These are phyloP conservation scores for Regulus satrapa DNA, from an alignment of 2,113 vertebrate genomes.

Conservation along the genomic window DNA sequence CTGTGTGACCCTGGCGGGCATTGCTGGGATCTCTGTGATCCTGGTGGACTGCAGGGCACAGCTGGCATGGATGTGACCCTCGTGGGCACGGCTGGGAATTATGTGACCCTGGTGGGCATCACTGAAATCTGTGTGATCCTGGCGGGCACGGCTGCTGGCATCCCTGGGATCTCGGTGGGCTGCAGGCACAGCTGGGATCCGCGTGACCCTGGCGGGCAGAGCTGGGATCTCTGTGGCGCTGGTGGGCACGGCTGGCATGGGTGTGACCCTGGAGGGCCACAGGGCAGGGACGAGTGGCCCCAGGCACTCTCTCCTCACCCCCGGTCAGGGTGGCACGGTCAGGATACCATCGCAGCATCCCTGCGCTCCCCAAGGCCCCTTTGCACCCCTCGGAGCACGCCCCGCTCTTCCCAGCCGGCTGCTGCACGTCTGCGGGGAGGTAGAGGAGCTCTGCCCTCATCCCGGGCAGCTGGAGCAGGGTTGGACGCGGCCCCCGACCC, in stretches of 20 bases:
- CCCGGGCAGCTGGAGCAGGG: not conserved
- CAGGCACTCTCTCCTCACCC: not conserved
- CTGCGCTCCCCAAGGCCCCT: fast-evolving
- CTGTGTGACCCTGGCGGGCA: too few relatives aligned
- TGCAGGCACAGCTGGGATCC: too few relatives aligned
- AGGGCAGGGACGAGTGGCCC: fast-evolving
- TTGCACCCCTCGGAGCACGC: fast-evolving
- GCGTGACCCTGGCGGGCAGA: too few relatives aligned
- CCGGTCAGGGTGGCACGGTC: fast-evolving
- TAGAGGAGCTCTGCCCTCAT: not conserved
- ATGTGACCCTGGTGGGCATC: not conserved
- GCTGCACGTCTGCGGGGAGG: fast-evolving
- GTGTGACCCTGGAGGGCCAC: too few relatives aligned
- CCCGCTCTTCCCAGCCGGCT: not conserved
- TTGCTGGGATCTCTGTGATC: too few relatives aligned
- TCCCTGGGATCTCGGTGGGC: too few relatives aligned
- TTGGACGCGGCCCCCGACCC: not conserved
- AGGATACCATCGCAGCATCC: not conserved
- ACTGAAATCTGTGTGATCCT: too few relatives aligned
- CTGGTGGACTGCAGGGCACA: not conserved
- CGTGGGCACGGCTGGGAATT: not conserved
- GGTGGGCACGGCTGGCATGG: not conserved
- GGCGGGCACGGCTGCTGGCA: fast-evolving
- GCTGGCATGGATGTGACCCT: not conserved
- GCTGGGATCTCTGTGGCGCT: not conserved